Conservation (phyloP, 2,113 vertebrate species). For the Ptyas mucosa region DNA sequence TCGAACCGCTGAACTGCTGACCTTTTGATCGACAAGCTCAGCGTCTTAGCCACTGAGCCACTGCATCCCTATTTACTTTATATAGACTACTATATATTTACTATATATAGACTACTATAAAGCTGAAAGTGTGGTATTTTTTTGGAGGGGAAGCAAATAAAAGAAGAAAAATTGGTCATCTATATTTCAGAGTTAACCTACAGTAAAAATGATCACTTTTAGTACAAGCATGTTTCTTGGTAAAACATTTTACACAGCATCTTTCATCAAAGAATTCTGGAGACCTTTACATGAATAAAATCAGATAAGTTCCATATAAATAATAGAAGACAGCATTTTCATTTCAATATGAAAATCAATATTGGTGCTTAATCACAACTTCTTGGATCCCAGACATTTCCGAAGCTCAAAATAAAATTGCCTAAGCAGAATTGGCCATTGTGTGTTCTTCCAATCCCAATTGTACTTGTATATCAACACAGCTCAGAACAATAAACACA, state of each 20-base stretch:
- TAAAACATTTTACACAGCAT: neutral
- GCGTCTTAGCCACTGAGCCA: too few relatives aligned
- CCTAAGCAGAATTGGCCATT: neutral
- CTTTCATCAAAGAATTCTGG: conserved; percentile 7
- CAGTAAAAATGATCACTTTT: conserved; percentile 7
- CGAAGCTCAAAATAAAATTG: neutral
- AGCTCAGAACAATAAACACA: neutral
- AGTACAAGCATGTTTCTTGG: neutral
- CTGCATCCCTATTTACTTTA: too few relatives aligned
- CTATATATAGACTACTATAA: neutral
- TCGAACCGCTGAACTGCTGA: too few relatives aligned
- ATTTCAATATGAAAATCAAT: neutral
- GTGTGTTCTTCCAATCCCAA: neutral
- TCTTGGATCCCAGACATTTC: neutral
- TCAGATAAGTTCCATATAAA: neutral
- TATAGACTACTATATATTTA: too few relatives aligned
- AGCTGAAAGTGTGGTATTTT: conserved; percentile 8
- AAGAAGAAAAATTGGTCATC: neutral
- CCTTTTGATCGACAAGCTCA: too few relatives aligned
- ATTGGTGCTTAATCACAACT: neutral
- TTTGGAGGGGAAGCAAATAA: neutral
- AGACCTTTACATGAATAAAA: neutral
- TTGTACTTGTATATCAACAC: neutral
- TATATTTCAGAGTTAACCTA: neutral
- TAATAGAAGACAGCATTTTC: neutral